Conservation (phyloP, 23 tunicate species). For the Oikopleura vanhoeffeni region DNA sequence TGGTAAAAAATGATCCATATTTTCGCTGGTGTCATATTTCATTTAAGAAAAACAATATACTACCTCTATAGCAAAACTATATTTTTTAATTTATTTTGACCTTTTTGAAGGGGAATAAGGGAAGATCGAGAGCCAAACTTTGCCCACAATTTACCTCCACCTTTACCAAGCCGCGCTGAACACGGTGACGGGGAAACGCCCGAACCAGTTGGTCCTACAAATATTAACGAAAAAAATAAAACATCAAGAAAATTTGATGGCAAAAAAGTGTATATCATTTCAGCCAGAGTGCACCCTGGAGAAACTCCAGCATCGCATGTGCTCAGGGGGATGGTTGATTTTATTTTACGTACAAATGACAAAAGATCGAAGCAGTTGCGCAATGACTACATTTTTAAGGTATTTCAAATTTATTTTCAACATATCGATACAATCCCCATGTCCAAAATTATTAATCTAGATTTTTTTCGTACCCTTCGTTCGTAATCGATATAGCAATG, state of each 20-base stretch:
- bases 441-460: no score
- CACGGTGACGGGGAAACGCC: neutral
- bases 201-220: neutral
- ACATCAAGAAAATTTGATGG: conserved; percentile 22
- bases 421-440: no score
- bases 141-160: conserved; percentile 14
- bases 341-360: conserved; percentile 58
- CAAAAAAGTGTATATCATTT: conserved; percentile 45
- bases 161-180: neutral
- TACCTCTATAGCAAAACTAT: neutral
- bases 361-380: conserved; percentile 47
- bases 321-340: conserved; percentile 66
- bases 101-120: neutral
- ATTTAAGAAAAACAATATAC: neutral
- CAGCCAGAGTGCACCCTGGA: conserved; percentile 86
- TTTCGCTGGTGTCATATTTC: conserved; percentile 24
- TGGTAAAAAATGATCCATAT: conserved; percentile 24
- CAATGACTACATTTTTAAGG: conserved; percentile 23
- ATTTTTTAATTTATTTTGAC: no score
- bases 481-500: no score
- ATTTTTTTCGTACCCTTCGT: no score
- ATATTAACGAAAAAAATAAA: neutral
- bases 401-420: no score
- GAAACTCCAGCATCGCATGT: conserved; percentile 95
- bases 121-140: neutral